A percentile compares a stretch with the other conserved stretches of the same genome.
Conservation (phyloP, 2,113 vertebrate species). For the Muscicapa adusta region DNA sequence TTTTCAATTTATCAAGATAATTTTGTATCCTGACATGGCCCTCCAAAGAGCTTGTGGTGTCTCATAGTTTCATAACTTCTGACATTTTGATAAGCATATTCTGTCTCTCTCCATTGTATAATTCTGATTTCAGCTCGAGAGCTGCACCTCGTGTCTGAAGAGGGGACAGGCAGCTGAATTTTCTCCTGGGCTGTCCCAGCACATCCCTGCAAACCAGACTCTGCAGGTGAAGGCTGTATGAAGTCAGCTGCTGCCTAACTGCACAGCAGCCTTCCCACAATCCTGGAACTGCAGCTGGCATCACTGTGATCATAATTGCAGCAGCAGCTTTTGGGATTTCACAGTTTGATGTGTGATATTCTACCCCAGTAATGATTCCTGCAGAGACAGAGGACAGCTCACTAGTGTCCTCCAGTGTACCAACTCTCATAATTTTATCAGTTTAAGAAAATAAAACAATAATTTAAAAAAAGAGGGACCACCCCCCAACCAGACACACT, state of each 20-base stretch:
- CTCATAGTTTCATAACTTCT: background rate
- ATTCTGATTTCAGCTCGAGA: background rate
- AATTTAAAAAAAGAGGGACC: no score
- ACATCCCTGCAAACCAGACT: background rate
- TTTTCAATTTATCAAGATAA: background rate
- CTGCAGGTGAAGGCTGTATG: background rate
- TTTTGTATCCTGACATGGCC: background rate
- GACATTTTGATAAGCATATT: background rate
- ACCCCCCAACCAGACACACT: rapidly evolving
- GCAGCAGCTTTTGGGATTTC: background rate
- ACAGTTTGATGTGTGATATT: background rate
- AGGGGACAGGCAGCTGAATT: background rate
- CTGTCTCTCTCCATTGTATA: background rate
- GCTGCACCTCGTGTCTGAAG: background rate
- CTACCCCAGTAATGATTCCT: background rate
- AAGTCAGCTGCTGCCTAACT: background rate
- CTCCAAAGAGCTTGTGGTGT: background rate
- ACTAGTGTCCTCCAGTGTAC: background rate
- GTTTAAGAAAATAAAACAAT: background rate
- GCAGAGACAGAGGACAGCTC: background rate
- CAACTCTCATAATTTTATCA: background rate
- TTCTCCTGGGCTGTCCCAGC: background rate
- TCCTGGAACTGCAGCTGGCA: rapidly evolving
- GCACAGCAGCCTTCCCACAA: background rate
- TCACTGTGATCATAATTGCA: background rate